Evolutionary conservation across 2,113 vertebrate genomes (phyloP).

Genomic region (Dissostichus mawsoni): DNA sequence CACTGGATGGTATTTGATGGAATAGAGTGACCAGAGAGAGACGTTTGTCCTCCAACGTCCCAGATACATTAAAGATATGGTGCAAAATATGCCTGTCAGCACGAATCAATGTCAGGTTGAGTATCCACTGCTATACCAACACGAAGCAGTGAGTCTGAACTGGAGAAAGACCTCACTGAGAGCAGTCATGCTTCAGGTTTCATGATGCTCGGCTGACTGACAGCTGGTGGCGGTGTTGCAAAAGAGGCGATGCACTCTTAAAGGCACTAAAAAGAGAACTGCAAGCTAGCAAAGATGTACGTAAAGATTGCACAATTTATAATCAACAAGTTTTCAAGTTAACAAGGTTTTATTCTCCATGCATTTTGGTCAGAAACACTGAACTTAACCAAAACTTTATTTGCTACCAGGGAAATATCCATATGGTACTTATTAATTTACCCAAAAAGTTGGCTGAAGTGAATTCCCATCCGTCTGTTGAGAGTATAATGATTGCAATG

Average conservation of each 20-base stretch:
- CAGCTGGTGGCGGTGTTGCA: neutral
- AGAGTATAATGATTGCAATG: neutral
- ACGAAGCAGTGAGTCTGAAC: neutral
- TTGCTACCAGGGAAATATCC: neutral
- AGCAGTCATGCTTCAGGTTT: neutral
- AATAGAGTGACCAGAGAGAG: conserved; percentile 28
- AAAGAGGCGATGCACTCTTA: too few relatives aligned
- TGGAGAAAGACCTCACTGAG: conserved; percentile 10
- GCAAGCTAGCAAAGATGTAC: too few relatives aligned
- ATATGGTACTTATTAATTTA: neutral
- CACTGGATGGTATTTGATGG: conserved; percentile 27
- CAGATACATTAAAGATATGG: conserved; percentile 52
- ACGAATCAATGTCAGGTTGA: conserved; percentile 47
- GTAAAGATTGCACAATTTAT: neutral
- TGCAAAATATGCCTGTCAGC: conserved; percentile 56
- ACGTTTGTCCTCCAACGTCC: conserved; percentile 54
- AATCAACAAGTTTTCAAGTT: neutral
- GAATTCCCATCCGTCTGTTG: neutral
- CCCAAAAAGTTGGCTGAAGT: neutral
- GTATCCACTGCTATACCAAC: conserved; percentile 26
- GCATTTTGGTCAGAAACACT: neutral
- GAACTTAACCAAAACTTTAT: neutral
- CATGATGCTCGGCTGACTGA: neutral
- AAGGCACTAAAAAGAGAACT: too few relatives aligned
- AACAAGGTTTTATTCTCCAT: too few relatives aligned